Evolutionary conservation across 1,140 invertebrate species (phyloP), one percentile per base, ranked within the genome.

Genomic region (Leguminivora glycinivorella): DNA sequence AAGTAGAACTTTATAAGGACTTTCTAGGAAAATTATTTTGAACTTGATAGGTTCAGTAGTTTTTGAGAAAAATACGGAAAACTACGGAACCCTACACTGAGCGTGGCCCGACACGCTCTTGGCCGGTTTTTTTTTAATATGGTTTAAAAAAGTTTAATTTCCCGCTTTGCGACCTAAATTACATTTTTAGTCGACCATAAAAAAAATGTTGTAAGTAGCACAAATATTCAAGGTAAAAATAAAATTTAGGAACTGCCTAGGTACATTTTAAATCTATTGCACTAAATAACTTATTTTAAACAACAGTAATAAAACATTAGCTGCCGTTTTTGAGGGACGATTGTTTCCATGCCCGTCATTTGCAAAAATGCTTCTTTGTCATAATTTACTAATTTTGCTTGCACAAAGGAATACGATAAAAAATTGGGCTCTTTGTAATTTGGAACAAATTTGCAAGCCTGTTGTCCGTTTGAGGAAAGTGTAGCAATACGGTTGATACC

Each of bases 401-500:
- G 17, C 19, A 22, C 47, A 52, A 52, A 22, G 7, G 47, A 58
- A 26, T 14, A 58, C 14, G 4, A 7, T 12, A 58, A 34, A 63
- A 60, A 63, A 63, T 10, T 1, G 58, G 58, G 9, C 29, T 31
- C 25, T n/a, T 29, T 63, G 25, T 29, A n/a, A 9, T 34, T 17
- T 29, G 0, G 26, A 31, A 25, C 58, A 29, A 63, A 31, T 63
- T 63, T 34, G 58, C 26, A 63, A 63, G 58, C 58, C n/a, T 63
- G 58, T 63, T 63, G 58, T 63, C 58, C 58, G 17, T 29, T 63
- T 63, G 31, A 63, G 26, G 26, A 63, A 63, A 63, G 58, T 63
- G 67, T 68, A 75, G 69, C 75, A 76, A 80, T 82, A 79, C 78
- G 63, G 79, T 81, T 81, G 40, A 80, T 77, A 72, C 56, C 83